Base-by-base conservation (phyloP, 2,797 vertebrate species). In the Gadopsis bispinosus region DNA sequence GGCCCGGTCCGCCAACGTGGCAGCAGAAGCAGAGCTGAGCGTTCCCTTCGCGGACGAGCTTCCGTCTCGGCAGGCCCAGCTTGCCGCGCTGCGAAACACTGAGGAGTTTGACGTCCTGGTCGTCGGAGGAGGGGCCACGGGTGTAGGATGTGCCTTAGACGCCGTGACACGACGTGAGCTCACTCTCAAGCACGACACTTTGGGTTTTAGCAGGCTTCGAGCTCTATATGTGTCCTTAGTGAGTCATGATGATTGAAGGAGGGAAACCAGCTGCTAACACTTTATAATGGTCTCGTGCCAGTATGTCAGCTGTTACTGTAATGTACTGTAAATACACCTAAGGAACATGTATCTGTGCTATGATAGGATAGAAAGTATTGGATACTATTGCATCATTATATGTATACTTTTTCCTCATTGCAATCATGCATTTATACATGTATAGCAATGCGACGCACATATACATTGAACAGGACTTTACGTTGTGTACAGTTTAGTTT, bases 81-180 rank as follows among this genome's bases (percentile, higher is more conserved):
- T 99, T 0, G 3, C 74, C 1, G 78, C 92, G 2, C 93, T 99
- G 84, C 89, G 86, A 4, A 92, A 71, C 91, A 91, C 93, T 0
- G 59, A 87, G 0, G 97, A 99, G 86, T 99, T 98, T 33, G 98
- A 99, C 2, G 93, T 99, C 0, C 94, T 99, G 2, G 85, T 99
- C 3, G 96, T 99, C 1, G 98, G 98, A 0, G 98, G 98, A 7
- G 98, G 98, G 48, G 98, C 98, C 73, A 99, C 98, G 0, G 98
- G 98, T 6, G 92, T 96, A 0, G 98, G 98, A 88, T 99, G 98
- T 88, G 98, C 98, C 47, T 95, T 99, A 76, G 98, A 99, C 0
- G 96, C 98, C 0, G 96, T 97, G 92, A 97, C 97, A 3, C 96
- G 98, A 93, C 97, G 98, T 99, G 85, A 94, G 95, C 8, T 9